Evolutionary conservation across 2,888 invertebrate species (phyloP), one percentile per base, ranked within the genome.

Genomic region (Caenorhabditis auriculariae): DNA sequence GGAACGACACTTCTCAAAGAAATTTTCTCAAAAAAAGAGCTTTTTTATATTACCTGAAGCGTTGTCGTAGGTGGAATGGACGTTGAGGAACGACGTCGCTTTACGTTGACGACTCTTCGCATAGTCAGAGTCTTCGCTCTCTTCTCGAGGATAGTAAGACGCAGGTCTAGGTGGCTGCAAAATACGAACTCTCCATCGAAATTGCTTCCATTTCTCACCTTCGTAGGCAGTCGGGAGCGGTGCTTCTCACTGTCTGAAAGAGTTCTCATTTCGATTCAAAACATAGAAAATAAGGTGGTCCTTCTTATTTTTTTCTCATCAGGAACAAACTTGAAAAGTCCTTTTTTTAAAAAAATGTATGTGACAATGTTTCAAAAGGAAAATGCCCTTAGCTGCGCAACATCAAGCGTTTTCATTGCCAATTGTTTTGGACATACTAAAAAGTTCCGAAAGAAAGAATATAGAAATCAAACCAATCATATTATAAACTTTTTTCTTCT

Each of bases 91-190:
- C 6, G 66, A 66, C 5, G 66, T 48, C 0, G 63, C 51, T 23
- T 66, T 69, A 21, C 69, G n/a, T 6, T 63, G 55, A 35, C 66
- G 41, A 9, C 47, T 54, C 24, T 62, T 54, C 17, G n/a, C n/a
- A 54, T 42, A 51, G 46, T 63, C 65, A 17, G 68, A 68, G 43
- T 69, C 69, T 26, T 69, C 69, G 37, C 63, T 66, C 41, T 69
- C 69, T 37, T 66, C 69, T 44, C 69, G 53, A 19, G 60, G 48
- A 50, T 66, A 69, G 28, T 69, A 69, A 26, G 65, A 65, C 2
- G 63, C 55, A 17, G 69, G 69, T 26, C 69, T 37, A 9, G 63
- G 62, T 28, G 68, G 68, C 32, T 28, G 7, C 3, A 19, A 21
- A 5, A 21, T 47, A 21, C 12, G 15, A 23, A 12, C 17, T 35